Evolutionary conservation across 1,140 invertebrate species (phyloP).

Genomic region (Neodiprion virginianus): DNA sequence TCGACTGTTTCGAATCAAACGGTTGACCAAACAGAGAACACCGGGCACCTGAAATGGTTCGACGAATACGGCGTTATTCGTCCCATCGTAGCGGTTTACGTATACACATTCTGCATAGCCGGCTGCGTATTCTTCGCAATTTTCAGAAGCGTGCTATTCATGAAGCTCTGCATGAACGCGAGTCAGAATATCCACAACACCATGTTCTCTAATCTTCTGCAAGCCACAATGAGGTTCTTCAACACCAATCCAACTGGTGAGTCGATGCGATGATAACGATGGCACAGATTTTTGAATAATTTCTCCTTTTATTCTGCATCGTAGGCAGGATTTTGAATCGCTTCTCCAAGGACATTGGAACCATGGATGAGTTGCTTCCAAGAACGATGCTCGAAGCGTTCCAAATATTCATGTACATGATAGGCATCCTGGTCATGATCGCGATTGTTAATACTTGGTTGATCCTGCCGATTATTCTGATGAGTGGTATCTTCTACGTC

Average conservation of each 20-base stretch:
- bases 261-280: slow-evolving; percentile 28
- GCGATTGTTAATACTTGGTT: slow-evolving; percentile 68
- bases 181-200: slow-evolving; percentile 80
- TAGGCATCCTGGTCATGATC: slow-evolving; percentile 63
- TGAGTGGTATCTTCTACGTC: slow-evolving; percentile 64
- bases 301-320: background rate
- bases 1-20: slow-evolving; percentile 31
- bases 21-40: too few relatives aligned
- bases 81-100: slow-evolving; percentile 30
- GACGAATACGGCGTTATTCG: slow-evolving; percentile 38
- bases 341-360: slow-evolving; percentile 83
- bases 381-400: slow-evolving; percentile 71
- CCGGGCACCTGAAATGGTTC: slow-evolving; percentile 5
- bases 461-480: slow-evolving; percentile 62
- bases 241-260: slow-evolving; percentile 80
- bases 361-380: slow-evolving; percentile 82
- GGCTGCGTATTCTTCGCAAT: slow-evolving; percentile 62
- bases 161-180: slow-evolving; percentile 81
- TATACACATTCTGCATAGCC: slow-evolving; percentile 55
- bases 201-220: slow-evolving; percentile 82
- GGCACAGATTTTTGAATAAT: background rate
- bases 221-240: slow-evolving; percentile 85
- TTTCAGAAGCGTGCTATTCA: slow-evolving; percentile 73
- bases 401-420: slow-evolving; percentile 59
- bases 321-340: slow-evolving; percentile 76